Base-by-base conservation (phyloP, 2,797 vertebrate genomes). In the Avahi laniger region DNA sequence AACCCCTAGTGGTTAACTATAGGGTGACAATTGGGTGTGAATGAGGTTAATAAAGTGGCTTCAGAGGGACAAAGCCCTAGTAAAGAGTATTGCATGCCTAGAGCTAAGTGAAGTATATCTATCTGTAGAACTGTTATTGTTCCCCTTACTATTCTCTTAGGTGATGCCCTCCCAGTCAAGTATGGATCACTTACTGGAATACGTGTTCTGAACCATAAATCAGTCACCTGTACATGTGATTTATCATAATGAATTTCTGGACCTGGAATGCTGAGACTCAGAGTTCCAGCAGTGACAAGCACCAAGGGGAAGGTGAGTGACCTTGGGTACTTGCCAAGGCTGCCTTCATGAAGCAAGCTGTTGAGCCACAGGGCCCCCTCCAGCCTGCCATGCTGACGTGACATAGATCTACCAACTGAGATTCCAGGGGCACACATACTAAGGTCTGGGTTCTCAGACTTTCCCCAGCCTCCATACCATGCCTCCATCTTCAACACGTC, bases 221-320 rank as follows among this genome's bases (percentile, higher is more conserved):
- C 38, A 95, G 61, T 90, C 14, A 24, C 30, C 57, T 54, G 43
- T 13, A 54, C n/a, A 46, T 17, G 59, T 87, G 43, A 93, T 35
- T 95, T 93, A 85, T 2, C 30, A 80, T 17, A n/a, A 80, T 61
- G 85, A 92, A 80, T 69, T 78, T 65, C 73, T n/a, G 89, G 33
- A 87, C 13, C 17, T 72, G 38, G 46, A 81, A 87, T 65, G 52
- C 81, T 75, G 48, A 38, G 43, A 88, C 91, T 54, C 83, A 92
- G 75, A 86, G 4, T 43, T 48, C 30, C 52, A 72, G 41, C 65
- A 88, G 46, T 87, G 41, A 85, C 63, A 59, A 17, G 33, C 2
- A 59, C 79, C 35, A 91, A 33, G 7, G 3, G 46, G 30, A 4
- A 73, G 11, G 33, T 0, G 15, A 30, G 7, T 18, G 2, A 8